Evolutionary conservation across 2,113 vertebrate genomes (phyloP).

Genomic region (Tachycineta bicolor): DNA sequence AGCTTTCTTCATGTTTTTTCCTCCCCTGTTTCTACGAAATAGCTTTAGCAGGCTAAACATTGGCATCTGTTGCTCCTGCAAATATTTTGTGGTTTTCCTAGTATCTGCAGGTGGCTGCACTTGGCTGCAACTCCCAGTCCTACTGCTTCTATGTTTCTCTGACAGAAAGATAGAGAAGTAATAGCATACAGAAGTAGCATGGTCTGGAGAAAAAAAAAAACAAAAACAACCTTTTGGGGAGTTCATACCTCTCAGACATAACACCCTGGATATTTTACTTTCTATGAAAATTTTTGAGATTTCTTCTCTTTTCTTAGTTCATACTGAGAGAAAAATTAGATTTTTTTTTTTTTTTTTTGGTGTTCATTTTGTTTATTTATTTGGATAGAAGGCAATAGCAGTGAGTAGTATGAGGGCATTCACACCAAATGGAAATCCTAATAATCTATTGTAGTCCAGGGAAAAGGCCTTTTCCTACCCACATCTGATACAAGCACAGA

Average conservation of each 20-base stretch:
- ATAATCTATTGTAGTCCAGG: neutral
- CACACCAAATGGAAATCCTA: neutral
- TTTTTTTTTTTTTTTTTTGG: neutral
- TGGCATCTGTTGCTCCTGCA: slow-evolving; percentile 5
- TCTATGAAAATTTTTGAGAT: neutral
- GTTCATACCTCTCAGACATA: neutral
- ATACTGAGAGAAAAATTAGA: neutral
- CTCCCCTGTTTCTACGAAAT: neutral
- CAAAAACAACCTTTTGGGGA: neutral
- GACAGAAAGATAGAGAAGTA: neutral
- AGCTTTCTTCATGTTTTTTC: neutral
- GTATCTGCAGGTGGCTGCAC: neutral
- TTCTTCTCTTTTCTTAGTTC: neutral
- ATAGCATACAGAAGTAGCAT: neutral
- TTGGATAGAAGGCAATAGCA: neutral
- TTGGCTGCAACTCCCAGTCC: neutral
- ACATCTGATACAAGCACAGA: fast-evolving
- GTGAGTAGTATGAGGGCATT: neutral
- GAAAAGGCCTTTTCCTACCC: neutral
- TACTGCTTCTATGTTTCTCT: neutral
- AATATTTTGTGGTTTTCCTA: slow-evolving; percentile 5
- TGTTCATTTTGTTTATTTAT: neutral
- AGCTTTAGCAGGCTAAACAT: neutral
- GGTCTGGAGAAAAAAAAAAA: neutral
- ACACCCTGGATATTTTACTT: neutral